A percentile compares a stretch with the other conserved stretches of the same genome.
Evolutionary conservation across 2,888 invertebrate species (phyloP).

Genomic region (Phorcus lineatus): DNA sequence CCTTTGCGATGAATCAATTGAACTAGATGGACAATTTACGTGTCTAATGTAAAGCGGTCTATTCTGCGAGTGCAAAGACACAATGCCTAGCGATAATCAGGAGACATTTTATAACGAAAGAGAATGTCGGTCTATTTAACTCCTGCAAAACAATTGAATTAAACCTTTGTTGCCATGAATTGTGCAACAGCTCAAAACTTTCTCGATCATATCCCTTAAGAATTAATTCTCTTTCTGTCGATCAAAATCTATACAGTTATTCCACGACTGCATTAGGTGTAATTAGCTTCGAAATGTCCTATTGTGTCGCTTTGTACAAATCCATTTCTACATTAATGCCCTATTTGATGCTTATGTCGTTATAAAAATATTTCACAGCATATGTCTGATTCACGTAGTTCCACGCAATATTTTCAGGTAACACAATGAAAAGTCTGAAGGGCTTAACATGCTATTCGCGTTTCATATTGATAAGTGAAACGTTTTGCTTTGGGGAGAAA

Average conservation of each 20-base stretch:
- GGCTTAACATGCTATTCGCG: not conserved
- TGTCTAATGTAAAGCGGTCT: conserved; percentile 5
- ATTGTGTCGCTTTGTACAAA: conserved; percentile 5
- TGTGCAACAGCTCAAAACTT: conserved; percentile 15
- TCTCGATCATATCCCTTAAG: not conserved
- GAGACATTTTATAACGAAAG: not conserved
- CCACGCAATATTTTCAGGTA: not conserved
- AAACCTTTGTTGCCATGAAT: not conserved
- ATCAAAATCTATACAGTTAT: conserved; percentile 14
- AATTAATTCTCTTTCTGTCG: conserved; percentile 11
- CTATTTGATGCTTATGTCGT: conserved; percentile 12
- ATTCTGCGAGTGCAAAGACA: not conserved
- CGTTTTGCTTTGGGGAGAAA: conserved; percentile 8
- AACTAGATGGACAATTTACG: not conserved
- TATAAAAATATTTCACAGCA: conserved; percentile 6
- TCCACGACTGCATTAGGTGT: conserved; percentile 4
- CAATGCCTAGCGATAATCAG: not conserved
- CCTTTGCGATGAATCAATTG: not conserved
- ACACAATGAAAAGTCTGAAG: not conserved
- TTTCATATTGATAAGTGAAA: conserved; percentile 14
- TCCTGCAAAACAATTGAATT: conserved; percentile 18
- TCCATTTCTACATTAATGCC: conserved; percentile 18
- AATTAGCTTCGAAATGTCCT: conserved; percentile 19
- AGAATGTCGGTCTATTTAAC: conserved; percentile 11
- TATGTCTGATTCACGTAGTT: conserved; percentile 11